Evolutionary conservation across 2,113 vertebrate species (phyloP), one percentile per base, ranked within the genome.

Genomic region (Leuciscus idus): DNA sequence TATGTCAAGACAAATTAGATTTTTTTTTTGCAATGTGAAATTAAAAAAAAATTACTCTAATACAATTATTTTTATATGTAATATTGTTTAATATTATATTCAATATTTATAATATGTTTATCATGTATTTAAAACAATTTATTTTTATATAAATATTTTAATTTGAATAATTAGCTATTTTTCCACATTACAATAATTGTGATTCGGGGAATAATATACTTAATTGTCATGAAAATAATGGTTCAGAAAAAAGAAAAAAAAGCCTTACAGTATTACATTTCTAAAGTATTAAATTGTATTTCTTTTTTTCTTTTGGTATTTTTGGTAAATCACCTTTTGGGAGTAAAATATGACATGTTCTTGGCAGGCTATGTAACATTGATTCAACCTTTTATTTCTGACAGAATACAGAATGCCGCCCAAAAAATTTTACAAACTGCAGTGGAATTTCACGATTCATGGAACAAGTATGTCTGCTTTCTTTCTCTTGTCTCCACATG

Each of bases 401-500:
- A 83, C 68, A 87, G 46, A 85, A 89, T 90, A 89, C 88, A 90
- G 90, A 89, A 90, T 88, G 84, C 10, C 0, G 23, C 11, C 6
- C 39, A 74, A 46, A 73, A 73, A 46, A 23, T 4, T 92, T 91
- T 90, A 91, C 87, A 88, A 77, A 79, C 30, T n/a, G 55, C 80
- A 66, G 79, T 87, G 64, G 48, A 83, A 89, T 90, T 92, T 90
- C 85, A 87, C 79, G 84, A 80, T 86, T 92, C 92, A 93, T 90
- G 89, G 88, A 91, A 84, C 17, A 64, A 89, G 87, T 89, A 84
- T 84, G 87, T 85, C 90, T 90, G 86, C 91, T 88, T 87, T 90
- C 85, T 36, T 39, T 70, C 66, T 70, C 66, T 74, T 15, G 10
- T 15, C 39, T 74, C 86, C 91, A n/a, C 72, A 86, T 83, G 86